Evolutionary conservation across 2,888 invertebrate genomes (phyloP).

Genomic region (Siphonodentalium dalli): DNA sequence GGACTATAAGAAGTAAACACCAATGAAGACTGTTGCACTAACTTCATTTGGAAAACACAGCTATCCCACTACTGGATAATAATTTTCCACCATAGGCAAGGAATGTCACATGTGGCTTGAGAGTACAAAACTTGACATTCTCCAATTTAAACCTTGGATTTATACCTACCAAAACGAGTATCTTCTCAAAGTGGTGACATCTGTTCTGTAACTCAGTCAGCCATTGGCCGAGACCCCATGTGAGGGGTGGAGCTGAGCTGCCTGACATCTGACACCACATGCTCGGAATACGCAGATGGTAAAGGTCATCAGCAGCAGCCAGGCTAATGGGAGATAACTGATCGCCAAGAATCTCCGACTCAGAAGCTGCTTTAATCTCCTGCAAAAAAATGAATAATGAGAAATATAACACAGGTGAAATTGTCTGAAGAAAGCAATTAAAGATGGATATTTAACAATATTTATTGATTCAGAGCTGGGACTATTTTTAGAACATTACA

Average conservation of each 20-base stretch:
- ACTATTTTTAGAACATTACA: too few species aligned
- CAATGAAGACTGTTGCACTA: too few species aligned
- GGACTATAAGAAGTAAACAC: too few species aligned
- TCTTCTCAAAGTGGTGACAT: slow-evolving; percentile 62
- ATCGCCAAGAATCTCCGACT: slow-evolving; percentile 56
- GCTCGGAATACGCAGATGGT: slow-evolving; percentile 58
- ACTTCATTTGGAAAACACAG: too few species aligned
- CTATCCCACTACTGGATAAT: too few species aligned
- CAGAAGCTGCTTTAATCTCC: slow-evolving; percentile 58
- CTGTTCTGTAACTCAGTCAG: slow-evolving; percentile 56
- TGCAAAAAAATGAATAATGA: slow-evolving; percentile 26
- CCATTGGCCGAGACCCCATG: slow-evolving; percentile 57
- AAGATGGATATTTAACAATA: background rate
- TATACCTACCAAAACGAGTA: slow-evolving; percentile 48
- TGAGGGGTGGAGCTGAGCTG: slow-evolving; percentile 57
- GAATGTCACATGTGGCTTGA: background rate
- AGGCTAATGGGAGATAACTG: slow-evolving; percentile 50
- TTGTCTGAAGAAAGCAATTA: background rate
- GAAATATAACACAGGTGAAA: background rate
- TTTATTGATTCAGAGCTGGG: too few species aligned
- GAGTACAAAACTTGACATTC: background rate
- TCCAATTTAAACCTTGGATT: too few species aligned
- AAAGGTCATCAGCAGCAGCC: slow-evolving; percentile 60
- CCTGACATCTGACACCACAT: slow-evolving; percentile 60
- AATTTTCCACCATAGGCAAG: background rate